Evolutionary conservation across 2,797 vertebrate genomes (phyloP), one percentile per base, ranked within the genome.

Genomic region (Austrolebias charrua): DNA sequence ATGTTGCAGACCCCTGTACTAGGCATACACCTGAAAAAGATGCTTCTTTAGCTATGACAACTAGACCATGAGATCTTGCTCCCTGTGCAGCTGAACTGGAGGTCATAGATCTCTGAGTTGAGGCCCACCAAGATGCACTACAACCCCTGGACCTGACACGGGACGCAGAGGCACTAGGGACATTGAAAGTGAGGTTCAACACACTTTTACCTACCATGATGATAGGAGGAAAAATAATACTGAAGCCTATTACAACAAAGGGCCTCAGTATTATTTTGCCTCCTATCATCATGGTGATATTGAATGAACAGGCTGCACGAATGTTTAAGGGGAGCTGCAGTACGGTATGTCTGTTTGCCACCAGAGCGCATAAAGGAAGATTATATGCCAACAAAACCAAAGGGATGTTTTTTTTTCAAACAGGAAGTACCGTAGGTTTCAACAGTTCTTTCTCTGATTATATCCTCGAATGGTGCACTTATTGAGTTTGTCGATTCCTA

Each of bases 261-360:
- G 3, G 50, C 15, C n/a, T n/a, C n/a, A n/a, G n/a, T n/a, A n/a
- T n/a, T n/a, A n/a, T n/a, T n/a, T n/a, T n/a, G n/a, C n/a, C n/a
- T n/a, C n/a, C n/a, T n/a, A n/a, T n/a, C n/a, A n/a, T n/a, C n/a
- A n/a, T n/a, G n/a, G n/a, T n/a, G n/a, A n/a, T 3, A 14, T 1
- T 5, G 55, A 44, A 29, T 44, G 14, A 14, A 56, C 19, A 31
- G 14, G 20, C 20, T 44, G 6, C 40, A 56, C 18, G 55, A 56
- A 20, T n/a, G 55, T 56, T 45, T 44, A n/a, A 56, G 55, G 8
- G 55, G 20, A n/a, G 24, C 55, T 44, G 40, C 42, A 45, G 16
- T 56, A 12, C 5, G 15, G 0, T 45, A 29, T 9, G 20, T 44
- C 10, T 57, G 55, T 42, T 45, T 24, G n/a, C 16, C 45, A 12